Conservation (phyloP, 2,797 vertebrate species). For the Trichosurus vulpecula region DNA sequence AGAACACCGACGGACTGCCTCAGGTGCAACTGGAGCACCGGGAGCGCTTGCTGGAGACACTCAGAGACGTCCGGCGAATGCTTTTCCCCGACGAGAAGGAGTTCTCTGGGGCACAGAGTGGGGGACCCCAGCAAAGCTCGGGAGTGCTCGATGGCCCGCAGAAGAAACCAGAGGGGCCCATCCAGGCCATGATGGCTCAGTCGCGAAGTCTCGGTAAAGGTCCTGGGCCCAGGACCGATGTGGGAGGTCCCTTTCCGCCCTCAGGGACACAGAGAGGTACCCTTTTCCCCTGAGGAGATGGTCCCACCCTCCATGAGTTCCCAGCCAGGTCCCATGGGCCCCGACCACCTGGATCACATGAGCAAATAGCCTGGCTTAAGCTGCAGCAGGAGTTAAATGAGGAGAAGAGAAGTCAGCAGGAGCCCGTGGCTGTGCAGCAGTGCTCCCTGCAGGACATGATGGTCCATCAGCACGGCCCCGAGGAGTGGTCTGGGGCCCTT, state of each 20-base stretch:
- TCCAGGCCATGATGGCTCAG: constrained; percentile 99
- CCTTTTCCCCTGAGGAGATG: constrained; percentile 97
- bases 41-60: constrained; percentile 89
- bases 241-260: constrained; percentile 94
- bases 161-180: constrained; percentile 93
- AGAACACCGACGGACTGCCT: constrained; percentile 97
- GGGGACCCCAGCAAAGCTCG: constrained; percentile 82
- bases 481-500: constrained; percentile 94
- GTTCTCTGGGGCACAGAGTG: constrained; percentile 86
- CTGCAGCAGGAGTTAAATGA: constrained; percentile 99
- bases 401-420: constrained; percentile 98
- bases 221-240: constrained; percentile 93
- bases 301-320: constrained; percentile 92
- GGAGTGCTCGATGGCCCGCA: constrained; percentile 87
- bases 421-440: constrained; percentile 93
- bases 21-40: constrained; percentile 93
- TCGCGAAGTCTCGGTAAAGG: constrained; percentile 97
- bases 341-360: constrained; percentile 96
- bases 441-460: constrained; percentile 98
- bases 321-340: constrained; percentile 87
- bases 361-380: constrained; percentile 98
- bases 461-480: constrained; percentile 96
- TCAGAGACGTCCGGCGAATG: constrained; percentile 98
- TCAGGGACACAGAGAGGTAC: constrained; percentile 95
- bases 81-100: constrained; percentile 98